These are phyloP conservation scores for Falco naumanni DNA, from an alignment of 2,797 vertebrate genomes.

Conservation along the genomic window DNA sequence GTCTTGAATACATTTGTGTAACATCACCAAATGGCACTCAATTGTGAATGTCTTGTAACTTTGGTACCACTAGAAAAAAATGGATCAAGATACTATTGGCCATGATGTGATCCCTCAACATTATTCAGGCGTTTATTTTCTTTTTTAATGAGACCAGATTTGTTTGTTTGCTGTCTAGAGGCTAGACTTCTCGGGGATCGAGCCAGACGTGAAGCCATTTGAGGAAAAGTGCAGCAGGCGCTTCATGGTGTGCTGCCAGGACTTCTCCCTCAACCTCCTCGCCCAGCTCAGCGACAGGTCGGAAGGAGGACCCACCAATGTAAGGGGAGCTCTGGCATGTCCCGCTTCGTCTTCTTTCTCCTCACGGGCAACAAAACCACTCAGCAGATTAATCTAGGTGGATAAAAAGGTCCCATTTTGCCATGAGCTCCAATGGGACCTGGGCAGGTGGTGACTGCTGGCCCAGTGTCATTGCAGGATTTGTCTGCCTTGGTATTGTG, in stretches of 20 bases:
- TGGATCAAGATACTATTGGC: neutral
- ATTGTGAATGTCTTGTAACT: neutral
- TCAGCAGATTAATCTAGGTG: neutral
- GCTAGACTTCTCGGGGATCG: slow-evolving; percentile 95
- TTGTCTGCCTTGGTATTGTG: neutral
- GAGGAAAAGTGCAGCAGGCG: slow-evolving; percentile 93
- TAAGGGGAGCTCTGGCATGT: slow-evolving; percentile 66
- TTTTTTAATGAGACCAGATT: neutral
- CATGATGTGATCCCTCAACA: neutral
- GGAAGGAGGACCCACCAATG: slow-evolving; percentile 88
- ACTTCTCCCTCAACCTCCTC: slow-evolving; percentile 91
- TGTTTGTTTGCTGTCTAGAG: slow-evolving; percentile 80
- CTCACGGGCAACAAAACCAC: neutral
- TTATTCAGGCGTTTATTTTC: neutral
- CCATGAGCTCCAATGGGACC: neutral
- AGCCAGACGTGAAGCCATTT: slow-evolving; percentile 94
- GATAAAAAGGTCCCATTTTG: neutral
- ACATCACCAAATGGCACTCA: neutral
- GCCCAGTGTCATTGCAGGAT: neutral
- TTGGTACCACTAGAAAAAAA: neutral
- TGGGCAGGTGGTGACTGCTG: neutral
- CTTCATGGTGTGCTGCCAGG: slow-evolving; percentile 90
- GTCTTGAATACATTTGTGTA: neutral
- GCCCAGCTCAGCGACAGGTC: slow-evolving; percentile 86
- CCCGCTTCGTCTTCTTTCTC: neutral